phyloP scores from a whole-genome alignment of 2,113 vertebrate species.

The Petaurus breviceps region DNA sequence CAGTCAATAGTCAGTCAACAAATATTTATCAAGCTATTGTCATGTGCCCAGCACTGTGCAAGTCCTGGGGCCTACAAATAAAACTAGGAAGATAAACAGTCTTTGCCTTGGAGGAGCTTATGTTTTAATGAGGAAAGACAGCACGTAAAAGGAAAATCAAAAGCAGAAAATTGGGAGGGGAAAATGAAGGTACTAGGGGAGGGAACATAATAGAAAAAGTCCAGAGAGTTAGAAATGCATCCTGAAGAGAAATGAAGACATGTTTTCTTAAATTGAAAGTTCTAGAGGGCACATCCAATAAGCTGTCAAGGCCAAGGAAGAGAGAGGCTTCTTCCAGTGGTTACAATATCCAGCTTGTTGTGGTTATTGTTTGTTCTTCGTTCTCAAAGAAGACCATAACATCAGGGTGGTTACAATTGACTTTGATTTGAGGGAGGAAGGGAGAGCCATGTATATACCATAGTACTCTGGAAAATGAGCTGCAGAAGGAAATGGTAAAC shows the following conservation, averaged over 20 bases:
- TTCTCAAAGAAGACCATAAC: too few relatives aligned
- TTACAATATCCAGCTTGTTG: background rate
- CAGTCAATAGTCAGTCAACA: constrained; percentile 48
- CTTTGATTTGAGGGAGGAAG: too few relatives aligned
- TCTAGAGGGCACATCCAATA: background rate
- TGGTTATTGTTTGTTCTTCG: background rate
- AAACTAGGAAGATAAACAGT: background rate
- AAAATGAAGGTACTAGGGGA: background rate
- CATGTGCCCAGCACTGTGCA: background rate
- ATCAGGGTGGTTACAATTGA: too few relatives aligned
- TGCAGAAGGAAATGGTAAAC: too few relatives aligned
- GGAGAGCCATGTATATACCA: background rate
- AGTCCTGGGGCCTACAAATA: background rate
- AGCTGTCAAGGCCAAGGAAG: background rate
- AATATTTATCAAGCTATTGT: constrained; percentile 18
- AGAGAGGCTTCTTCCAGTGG: background rate
- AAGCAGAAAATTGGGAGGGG: background rate
- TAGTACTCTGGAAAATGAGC: background rate
- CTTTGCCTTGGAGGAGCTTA: constrained; percentile 19
- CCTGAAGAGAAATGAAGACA: background rate
- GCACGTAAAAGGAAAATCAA: background rate
- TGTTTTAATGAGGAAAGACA: background rate
- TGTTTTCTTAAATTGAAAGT: background rate
- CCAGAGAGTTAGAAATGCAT: background rate
- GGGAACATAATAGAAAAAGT: background rate